These are phyloP conservation scores for Sciaenops ocellatus DNA, from an alignment of 2,797 vertebrate species.

Conservation along the genomic window DNA sequence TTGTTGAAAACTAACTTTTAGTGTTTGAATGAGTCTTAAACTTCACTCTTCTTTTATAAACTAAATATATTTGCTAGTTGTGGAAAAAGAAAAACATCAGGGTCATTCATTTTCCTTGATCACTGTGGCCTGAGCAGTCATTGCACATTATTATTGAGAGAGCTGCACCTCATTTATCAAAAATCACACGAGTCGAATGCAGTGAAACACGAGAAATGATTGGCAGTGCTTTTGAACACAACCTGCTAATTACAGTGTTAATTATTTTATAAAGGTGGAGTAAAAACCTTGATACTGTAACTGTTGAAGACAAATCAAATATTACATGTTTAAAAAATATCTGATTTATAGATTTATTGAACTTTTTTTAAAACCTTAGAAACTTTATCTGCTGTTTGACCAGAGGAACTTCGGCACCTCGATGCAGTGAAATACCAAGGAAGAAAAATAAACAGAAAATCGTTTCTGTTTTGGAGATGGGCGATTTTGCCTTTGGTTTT, in stretches of 20 bases:
- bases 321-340: background rate
- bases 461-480: background rate
- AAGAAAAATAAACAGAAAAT: background rate
- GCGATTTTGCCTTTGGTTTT: background rate
- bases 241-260: constrained; percentile 17
- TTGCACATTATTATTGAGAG: constrained; percentile 10
- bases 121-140: constrained; percentile 9
- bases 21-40: background rate
- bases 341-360: too few species aligned
- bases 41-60: background rate
- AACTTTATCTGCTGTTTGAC: background rate
- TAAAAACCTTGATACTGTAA: background rate
- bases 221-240: constrained; percentile 10
- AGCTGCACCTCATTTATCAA: constrained; percentile 22
- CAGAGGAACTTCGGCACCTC: background rate
- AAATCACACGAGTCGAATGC: constrained; percentile 9
- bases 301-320: background rate
- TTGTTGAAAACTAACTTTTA: background rate
- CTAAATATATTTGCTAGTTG: background rate
- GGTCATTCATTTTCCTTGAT: constrained; percentile 6
- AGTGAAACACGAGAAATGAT: constrained; percentile 11
- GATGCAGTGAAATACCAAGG: background rate
- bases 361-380: background rate
- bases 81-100: background rate
- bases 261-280: constrained; percentile 22